A percentile compares a stretch with the other conserved stretches of the same genome.
Evolutionary conservation across 2,113 vertebrate species (phyloP).

Genomic region (Lutjanus erythropterus): DNA sequence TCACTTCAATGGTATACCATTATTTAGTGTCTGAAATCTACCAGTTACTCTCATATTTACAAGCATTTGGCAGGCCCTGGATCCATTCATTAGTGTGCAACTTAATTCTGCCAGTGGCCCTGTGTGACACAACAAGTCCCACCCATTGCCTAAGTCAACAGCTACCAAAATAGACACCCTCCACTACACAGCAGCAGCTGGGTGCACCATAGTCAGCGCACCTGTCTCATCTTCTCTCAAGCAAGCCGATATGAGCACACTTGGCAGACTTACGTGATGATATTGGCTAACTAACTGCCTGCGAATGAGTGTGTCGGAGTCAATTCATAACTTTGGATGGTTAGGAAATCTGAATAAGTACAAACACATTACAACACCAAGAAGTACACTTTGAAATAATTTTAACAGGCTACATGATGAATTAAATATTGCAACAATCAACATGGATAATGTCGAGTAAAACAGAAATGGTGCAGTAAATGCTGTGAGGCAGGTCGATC

Average conservation of each 20-base stretch:
- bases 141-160: conserved; percentile 66
- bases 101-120: conserved; percentile 19
- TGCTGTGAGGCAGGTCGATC: background rate
- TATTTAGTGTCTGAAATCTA: too few species aligned
- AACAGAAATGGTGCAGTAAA: background rate
- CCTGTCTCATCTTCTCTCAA: conserved; percentile 78
- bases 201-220: conserved; percentile 63
- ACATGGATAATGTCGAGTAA: fast-evolving
- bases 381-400: fast-evolving
- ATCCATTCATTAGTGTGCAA: too few species aligned
- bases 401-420: background rate
- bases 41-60: too few species aligned
- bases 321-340: background rate
- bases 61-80: too few species aligned
- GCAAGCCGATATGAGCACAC: conserved; percentile 50
- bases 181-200: conserved; percentile 77
- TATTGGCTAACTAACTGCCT: conserved; percentile 1
- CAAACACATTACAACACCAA: background rate
- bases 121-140: conserved; percentile 63
- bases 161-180: conserved; percentile 84
- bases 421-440: too few species aligned
- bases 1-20: too few species aligned
- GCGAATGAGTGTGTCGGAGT: background rate
- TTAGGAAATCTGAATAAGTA: too few species aligned
- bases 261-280: conserved; percentile 18